Percentiles rank a stretch among this genome's conserved stretches.
phyloP scores from a whole-genome alignment of 2,888 invertebrate species.

The Craniophora ligustri region DNA sequence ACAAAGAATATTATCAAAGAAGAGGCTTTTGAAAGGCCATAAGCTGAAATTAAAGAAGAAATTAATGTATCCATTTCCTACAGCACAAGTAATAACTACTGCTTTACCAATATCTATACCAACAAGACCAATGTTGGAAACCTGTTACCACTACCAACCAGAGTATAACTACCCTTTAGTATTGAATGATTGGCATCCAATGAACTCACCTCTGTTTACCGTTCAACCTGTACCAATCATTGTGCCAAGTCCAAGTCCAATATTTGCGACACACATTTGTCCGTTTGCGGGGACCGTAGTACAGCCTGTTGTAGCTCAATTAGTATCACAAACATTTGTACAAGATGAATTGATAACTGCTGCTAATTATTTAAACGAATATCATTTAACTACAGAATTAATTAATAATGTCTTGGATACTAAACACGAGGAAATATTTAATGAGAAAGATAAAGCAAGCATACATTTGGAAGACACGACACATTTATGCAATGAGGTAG shows the following conservation, averaged over 20 bases:
- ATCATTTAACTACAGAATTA: neutral
- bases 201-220: slow-evolving; percentile 22
- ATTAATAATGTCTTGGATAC: neutral
- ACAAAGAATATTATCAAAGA: slow-evolving; percentile 12
- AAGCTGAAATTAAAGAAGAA: slow-evolving; percentile 25
- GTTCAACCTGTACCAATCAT: slow-evolving; percentile 28
- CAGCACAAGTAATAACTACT: slow-evolving; percentile 5
- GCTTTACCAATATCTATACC: slow-evolving; percentile 11
- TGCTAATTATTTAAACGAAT: slow-evolving; percentile 13
- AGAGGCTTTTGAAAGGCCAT: slow-evolving; percentile 19
- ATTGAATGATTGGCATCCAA: slow-evolving; percentile 27
- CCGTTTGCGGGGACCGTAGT: slow-evolving; percentile 19
- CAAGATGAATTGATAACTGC: slow-evolving; percentile 5
- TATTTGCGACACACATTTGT: slow-evolving; percentile 11
- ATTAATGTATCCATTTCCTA: slow-evolving; percentile 7
- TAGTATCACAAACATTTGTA: slow-evolving; percentile 18
- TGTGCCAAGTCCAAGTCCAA: slow-evolving; percentile 22
- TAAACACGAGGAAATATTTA: slow-evolving; percentile 3
- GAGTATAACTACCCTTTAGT: slow-evolving; percentile 20
- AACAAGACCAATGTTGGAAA: neutral
- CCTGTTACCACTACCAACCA: slow-evolving; percentile 13
- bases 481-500: slow-evolving; percentile 1
- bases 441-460: neutral
- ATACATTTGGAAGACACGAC: neutral
- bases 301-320: slow-evolving; percentile 32